These are phyloP conservation scores for Microctonus hyperodae DNA, from an alignment of 2,888 invertebrate species.

Conservation along the genomic window DNA sequence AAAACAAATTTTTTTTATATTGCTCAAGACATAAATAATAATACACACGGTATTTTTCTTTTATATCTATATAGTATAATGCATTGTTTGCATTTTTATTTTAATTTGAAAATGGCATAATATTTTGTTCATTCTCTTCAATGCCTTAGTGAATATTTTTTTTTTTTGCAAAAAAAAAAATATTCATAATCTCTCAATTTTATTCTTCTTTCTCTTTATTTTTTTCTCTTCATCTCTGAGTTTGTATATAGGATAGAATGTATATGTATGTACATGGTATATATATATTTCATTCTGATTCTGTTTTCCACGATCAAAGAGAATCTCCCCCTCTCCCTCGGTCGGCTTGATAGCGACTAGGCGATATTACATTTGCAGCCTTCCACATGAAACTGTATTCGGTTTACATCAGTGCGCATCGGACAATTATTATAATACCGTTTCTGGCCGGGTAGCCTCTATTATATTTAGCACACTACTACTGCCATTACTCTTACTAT, in stretches of 20 bases:
- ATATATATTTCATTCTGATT: neutral
- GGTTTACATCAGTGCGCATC: conserved; percentile 41
- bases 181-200: neutral
- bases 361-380: conserved; percentile 13
- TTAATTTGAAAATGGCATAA: no score
- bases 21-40: neutral
- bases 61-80: no score
- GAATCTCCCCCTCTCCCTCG: neutral
- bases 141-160: no score
- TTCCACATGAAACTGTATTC: conserved; percentile 30
- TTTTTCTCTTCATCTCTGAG: neutral
- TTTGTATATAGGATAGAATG: no score
- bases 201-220: neutral
- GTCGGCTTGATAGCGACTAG: conserved; percentile 1
- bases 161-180: no score
- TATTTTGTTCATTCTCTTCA: no score
- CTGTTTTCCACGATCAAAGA: conserved; percentile 1
- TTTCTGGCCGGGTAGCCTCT: conserved; percentile 40
- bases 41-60: no score
- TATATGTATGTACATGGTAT: neutral
- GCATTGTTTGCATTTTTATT: no score
- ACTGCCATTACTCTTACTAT: conserved; percentile 4
- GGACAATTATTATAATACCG: conserved; percentile 44
- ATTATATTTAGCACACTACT: conserved; percentile 20
- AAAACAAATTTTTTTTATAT: neutral